These are phyloP conservation scores for Dorcus hopei DNA, from an alignment of 2,888 invertebrate species.

Conservation along the genomic window DNA sequence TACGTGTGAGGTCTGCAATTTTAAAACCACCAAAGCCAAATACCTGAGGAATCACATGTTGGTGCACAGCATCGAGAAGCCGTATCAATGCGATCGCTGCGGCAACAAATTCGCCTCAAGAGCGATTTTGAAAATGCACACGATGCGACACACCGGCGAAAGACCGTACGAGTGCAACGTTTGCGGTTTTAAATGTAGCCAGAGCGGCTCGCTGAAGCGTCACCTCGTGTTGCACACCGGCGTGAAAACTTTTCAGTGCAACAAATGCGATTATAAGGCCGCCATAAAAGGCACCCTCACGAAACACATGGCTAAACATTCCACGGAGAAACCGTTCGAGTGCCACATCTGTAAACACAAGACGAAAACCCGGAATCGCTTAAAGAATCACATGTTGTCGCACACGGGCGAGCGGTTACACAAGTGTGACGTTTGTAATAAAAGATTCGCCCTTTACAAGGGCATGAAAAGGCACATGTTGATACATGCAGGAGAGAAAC, in stretches of 20 bases:
- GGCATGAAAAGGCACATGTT: slow-evolving; percentile 22
- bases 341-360: slow-evolving; percentile 12
- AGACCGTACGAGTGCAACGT: slow-evolving; percentile 8
- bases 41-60: not conserved
- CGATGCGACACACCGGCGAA: not conserved
- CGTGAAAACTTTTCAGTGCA: slow-evolving; percentile 8
- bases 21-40: no score
- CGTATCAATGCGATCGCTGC: slow-evolving; percentile 3
- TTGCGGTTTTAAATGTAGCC: slow-evolving; percentile 13
- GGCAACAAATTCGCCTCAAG: slow-evolving; percentile 1
- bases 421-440: slow-evolving; percentile 18
- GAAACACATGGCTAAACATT: slow-evolving; percentile 6
- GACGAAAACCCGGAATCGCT: not conserved
- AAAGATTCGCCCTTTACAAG: slow-evolving; percentile 21
- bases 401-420: slow-evolving; percentile 4
- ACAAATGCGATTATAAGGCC: slow-evolving; percentile 1
- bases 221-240: slow-evolving; percentile 11
- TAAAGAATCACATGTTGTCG: slow-evolving; percentile 1
- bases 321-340: slow-evolving; percentile 5
- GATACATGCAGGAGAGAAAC: slow-evolving; percentile 23
- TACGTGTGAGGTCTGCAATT: not conserved
- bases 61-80: not conserved
- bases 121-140: not conserved
- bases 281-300: not conserved
- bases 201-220: slow-evolving; percentile 1